These are phyloP conservation scores for Odobenus rosmarus DNA, from an alignment of 2,113 vertebrate genomes.

Conservation along the genomic window DNA sequence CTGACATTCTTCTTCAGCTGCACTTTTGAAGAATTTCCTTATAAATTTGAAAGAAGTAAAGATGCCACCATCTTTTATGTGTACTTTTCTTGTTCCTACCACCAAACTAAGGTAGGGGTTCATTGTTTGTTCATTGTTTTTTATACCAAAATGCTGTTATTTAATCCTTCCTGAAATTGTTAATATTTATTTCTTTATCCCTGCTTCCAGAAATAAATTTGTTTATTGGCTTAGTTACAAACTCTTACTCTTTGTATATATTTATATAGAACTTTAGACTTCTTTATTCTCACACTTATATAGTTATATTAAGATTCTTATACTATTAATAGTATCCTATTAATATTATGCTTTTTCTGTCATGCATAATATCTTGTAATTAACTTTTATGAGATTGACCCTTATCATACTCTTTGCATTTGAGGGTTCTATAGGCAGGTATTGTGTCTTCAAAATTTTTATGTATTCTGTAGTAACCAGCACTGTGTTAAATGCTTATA, in stretches of 20 bases:
- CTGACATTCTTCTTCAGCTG: not conserved
- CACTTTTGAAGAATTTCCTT: not conserved
- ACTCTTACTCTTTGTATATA: not conserved
- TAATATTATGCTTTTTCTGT: not conserved
- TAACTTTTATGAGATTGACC: not conserved
- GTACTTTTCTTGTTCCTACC: not conserved
- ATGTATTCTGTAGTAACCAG: not conserved
- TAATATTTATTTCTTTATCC: not conserved
- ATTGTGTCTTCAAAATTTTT: not conserved
- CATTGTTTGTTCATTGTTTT: not conserved
- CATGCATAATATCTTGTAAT: not conserved
- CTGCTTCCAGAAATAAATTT: not conserved
- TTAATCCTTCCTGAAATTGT: slow-evolving; percentile 14
- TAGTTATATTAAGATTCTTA: not conserved
- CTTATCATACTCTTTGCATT: not conserved
- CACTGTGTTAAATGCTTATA: not conserved
- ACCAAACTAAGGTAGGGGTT: not conserved
- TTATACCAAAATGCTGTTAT: not conserved
- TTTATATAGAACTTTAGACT: not conserved
- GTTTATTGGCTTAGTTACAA: not conserved
- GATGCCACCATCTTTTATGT: not conserved
- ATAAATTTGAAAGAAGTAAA: slow-evolving; percentile 1
- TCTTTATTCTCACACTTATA: not conserved
- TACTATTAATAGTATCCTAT: not conserved
- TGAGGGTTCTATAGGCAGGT: not conserved